A percentile compares a stretch with the other conserved stretches of the same genome.
Evolutionary conservation across 2,797 vertebrate species (phyloP).

Genomic region (Gorsachius magnificus): DNA sequence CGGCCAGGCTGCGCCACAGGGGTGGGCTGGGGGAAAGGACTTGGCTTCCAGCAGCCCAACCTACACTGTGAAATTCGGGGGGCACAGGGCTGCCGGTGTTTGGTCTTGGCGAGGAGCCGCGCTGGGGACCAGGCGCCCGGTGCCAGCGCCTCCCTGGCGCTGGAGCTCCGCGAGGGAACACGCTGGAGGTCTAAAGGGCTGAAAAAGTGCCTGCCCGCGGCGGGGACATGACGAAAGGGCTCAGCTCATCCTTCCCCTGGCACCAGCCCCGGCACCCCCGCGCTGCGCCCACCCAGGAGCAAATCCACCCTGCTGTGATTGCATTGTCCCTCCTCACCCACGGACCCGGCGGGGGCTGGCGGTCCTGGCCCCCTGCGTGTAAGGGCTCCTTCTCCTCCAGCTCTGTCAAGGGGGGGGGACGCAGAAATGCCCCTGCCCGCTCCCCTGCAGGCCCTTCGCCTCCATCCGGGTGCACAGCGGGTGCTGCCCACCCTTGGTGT

Average conservation of each 20-base stretch:
- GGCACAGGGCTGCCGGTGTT: accelerated
- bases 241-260: neutral
- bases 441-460: accelerated
- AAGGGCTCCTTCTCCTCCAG: constrained; percentile 12
- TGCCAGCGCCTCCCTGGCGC: accelerated
- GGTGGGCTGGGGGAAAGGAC: neutral
- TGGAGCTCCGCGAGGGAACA: neutral
- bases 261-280: accelerated
- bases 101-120: accelerated
- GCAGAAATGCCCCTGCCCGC: neutral
- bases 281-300: neutral
- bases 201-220: neutral
- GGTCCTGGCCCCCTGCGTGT: neutral
- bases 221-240: neutral
- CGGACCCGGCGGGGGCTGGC: accelerated
- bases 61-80: neutral
- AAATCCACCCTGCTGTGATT: neutral
- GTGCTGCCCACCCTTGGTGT: neutral
- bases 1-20: accelerated
- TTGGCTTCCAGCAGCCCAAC: neutral
- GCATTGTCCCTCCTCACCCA: neutral
- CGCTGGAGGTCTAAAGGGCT: neutral
- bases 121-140: accelerated
- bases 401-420: neutral
- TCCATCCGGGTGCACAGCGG: accelerated